Evolutionary conservation across 2,113 vertebrate species (phyloP).

Genomic region (Crocuta crocuta): DNA sequence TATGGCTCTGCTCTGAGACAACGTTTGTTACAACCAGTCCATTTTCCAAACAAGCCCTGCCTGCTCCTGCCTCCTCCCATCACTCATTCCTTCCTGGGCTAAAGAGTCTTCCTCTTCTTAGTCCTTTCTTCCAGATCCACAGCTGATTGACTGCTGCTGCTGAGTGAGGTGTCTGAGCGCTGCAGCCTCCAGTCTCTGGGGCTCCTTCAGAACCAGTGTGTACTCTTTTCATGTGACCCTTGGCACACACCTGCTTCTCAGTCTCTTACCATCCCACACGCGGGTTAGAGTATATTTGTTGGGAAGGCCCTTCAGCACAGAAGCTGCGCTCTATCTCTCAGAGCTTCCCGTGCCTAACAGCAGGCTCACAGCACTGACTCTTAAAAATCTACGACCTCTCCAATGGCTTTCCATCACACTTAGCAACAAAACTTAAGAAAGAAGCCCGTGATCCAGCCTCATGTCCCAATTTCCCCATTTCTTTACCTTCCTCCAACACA

Average conservation of each 20-base stretch:
- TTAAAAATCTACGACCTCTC: fast-evolving
- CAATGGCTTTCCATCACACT: not conserved
- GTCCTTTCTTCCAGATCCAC: not conserved
- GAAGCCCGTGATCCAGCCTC: not conserved
- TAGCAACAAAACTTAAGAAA: not conserved
- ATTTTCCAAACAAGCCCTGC: fast-evolving
- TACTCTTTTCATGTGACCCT: fast-evolving
- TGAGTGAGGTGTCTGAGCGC: fast-evolving
- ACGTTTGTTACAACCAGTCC: too few relatives aligned
- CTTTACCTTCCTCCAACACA: not conserved
- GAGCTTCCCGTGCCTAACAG: fast-evolving
- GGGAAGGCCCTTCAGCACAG: fast-evolving
- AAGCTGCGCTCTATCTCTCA: not conserved
- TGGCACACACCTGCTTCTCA: too few relatives aligned
- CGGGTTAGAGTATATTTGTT: fast-evolving
- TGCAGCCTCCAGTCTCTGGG: not conserved
- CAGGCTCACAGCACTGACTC: not conserved
- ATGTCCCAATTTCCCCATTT: fast-evolving
- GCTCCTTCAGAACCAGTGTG: not conserved
- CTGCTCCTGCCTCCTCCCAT: not conserved
- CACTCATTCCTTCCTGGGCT: not conserved
- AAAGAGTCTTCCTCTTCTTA: not conserved
- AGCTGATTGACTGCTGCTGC: fast-evolving
- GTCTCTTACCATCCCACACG: fast-evolving
- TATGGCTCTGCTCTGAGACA: not conserved